Evolutionary conservation across 2,113 vertebrate genomes (phyloP), one percentile per base, ranked within the genome.

Genomic region (Daubentonia madagascariensis): DNA sequence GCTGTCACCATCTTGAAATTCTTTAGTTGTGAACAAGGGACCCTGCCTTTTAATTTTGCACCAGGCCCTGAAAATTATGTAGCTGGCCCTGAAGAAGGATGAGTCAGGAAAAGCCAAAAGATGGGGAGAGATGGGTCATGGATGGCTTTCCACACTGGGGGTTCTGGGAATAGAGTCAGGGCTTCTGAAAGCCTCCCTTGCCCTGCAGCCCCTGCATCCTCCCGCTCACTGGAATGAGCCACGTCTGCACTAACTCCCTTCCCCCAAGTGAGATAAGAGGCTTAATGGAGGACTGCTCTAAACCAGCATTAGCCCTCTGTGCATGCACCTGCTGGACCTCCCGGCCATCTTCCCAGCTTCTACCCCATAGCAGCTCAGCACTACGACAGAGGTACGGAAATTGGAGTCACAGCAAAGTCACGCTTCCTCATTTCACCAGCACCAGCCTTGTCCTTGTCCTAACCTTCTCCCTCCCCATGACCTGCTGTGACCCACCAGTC

Each of bases 51-150:
- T 37, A 23, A 13, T 50, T 20, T 57, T 40, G 11, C 68, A 85
- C 8, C 23, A 14, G 8, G 22, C 23, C 35, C 32, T 12, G 2
- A 22, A 78, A 76, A 14, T 54, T 18, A 40, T 12, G 0, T 4
- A 72, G 37, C 17, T 0, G 20, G 35, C 61, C 35, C 20, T 20
- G 25, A 76, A 61, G 8, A 63, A 18, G 32, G n/a, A 12, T 9
- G 23, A 32, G 23, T 73, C 18, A 25, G 40, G 40, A 79, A 50
- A 63, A 40, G 57, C 35, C n/a, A 11, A 48, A 10, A 40, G 22
- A 18, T 30, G n/a, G 65, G 13, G 68, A 75, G 18, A 32, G 12
- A 23, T 0, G 3, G 28, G 8, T 8, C 0, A 0, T 10, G 43
- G n/a, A 0, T 0, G 23, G 8, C 4, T 32, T 13, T 43, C 28